These are phyloP conservation scores for Acanthaster planci DNA, from an alignment of 35 echinoderm and acorn worm genomes.

Conservation along the genomic window DNA sequence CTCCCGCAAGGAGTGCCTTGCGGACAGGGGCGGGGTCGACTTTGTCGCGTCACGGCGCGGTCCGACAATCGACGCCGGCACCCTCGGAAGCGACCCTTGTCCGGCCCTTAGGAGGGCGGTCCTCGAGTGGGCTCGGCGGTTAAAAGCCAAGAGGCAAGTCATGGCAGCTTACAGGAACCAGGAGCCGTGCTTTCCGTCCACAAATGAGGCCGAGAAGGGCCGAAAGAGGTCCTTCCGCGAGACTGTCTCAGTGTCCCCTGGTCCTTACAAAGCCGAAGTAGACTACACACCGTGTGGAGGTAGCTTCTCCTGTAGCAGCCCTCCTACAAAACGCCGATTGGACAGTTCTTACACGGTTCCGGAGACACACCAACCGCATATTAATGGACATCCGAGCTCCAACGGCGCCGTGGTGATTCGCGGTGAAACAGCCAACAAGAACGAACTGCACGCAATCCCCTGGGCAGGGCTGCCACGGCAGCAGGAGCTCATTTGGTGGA, in stretches of 20 bases:
- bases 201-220: neutral
- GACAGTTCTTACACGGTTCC: neutral
- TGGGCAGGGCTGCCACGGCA: neutral
- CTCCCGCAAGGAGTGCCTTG: neutral
- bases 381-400: neutral
- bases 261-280: neutral
- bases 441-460: neutral
- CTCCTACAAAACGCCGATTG: neutral
- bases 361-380: neutral
- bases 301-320: neutral
- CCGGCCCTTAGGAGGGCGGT: neutral
- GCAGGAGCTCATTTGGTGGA: neutral
- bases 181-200: neutral
- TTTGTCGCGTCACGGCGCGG: neutral
- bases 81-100: neutral
- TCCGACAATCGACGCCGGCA: neutral
- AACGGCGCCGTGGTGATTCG: neutral
- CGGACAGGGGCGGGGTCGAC: neutral
- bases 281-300: conserved; percentile 4
- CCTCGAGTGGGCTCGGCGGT: conserved; percentile 7
- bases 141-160: conserved; percentile 6
- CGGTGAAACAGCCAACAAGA: neutral
- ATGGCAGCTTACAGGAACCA: neutral
- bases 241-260: neutral
- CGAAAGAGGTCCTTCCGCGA: neutral